Evolutionary conservation across 1,140 invertebrate species (phyloP).

Genomic region (Aphidius ervi): DNA sequence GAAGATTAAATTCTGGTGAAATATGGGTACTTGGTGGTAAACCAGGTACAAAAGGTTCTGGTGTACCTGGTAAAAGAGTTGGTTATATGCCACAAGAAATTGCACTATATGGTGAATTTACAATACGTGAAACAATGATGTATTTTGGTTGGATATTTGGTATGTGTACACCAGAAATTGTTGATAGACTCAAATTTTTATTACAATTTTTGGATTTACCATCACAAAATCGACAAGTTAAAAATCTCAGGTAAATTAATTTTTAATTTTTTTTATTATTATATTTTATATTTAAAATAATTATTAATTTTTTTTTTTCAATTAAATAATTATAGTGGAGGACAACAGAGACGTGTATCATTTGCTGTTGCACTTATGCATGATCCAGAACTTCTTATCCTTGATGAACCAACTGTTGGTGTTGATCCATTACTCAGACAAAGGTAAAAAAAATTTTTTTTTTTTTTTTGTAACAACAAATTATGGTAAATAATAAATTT

Average conservation of each 20-base stretch:
- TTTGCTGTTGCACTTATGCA: slow-evolving; percentile 91
- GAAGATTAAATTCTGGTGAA: slow-evolving; percentile 76
- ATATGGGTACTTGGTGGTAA: slow-evolving; percentile 82
- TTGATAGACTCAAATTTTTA: slow-evolving; percentile 79
- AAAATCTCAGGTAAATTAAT: slow-evolving; percentile 69
- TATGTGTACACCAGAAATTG: slow-evolving; percentile 77
- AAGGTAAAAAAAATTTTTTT: slow-evolving; percentile 55
- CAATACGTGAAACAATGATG: slow-evolving; percentile 90
- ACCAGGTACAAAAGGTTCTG: slow-evolving; percentile 74
- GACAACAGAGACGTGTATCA: slow-evolving; percentile 86
- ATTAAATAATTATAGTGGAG: slow-evolving; percentile 64
- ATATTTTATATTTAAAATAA: too few relatives aligned
- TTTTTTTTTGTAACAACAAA: too few relatives aligned
- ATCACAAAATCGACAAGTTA: slow-evolving; percentile 77
- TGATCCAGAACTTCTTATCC: slow-evolving; percentile 85
- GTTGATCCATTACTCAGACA: slow-evolving; percentile 85
- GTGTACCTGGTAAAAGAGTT: slow-evolving; percentile 82
- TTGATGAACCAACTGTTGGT: slow-evolving; percentile 93
- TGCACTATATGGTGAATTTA: slow-evolving; percentile 90
- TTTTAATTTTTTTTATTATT: neutral
- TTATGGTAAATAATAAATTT: too few relatives aligned
- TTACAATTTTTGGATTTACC: slow-evolving; percentile 87
- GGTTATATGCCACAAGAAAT: slow-evolving; percentile 88
- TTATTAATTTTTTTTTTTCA: neutral
- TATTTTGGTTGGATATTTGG: slow-evolving; percentile 96